Evolutionary conservation across 23 tunicate genomes (phyloP), one percentile per base, ranked within the genome.

Genomic region (Styela clava): DNA sequence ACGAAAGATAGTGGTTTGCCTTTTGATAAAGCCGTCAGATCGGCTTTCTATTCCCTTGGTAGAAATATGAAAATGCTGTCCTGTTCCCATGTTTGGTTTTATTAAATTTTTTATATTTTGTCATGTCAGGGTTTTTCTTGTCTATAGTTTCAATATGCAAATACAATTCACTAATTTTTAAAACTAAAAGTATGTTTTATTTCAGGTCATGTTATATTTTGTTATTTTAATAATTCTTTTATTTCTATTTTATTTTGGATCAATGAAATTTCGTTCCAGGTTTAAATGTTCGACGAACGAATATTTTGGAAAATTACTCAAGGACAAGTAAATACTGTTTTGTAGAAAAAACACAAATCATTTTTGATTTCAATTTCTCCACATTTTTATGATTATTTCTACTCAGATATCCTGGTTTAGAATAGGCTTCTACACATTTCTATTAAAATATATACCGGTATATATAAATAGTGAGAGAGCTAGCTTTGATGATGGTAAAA

Each of bases 271-370:
- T 18, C 34, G 32, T 71, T 71, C 37, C 77, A 71, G 77, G 77
- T 71, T 71, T 71, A 71, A 71, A 35, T 71, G 77, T 71, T 71
- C 77, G 18, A 34, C 77, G 35, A 34, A 71, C 20, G 37, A 71
- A 26, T 71, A 71, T 29, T 71, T 71, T 71, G 77, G 34, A 22
- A 31, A 32, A 71, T 35, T 71, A 19, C 34, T 71, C 20, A 35
- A 44, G 9, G 56, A 44, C 56, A 44, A 44, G 56, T 44, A 44
- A 44, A 44, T 44, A 44, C 7, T 44, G 56, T 44, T 44, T 44
- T 44, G 56, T 44, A 44, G 56, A 44, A 44, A 44, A 44, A 44
- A 44, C 56, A 44, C 56, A 44, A 44, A 44, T 44, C 12, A 44
- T 44, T 44, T 44, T 12, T 5, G 12, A 44, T 44, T 12, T 44